Percentiles rank a stretch among this genome's conserved stretches.
phyloP scores from a whole-genome alignment of 2,888 invertebrate species.

The Escarpia spicata region DNA sequence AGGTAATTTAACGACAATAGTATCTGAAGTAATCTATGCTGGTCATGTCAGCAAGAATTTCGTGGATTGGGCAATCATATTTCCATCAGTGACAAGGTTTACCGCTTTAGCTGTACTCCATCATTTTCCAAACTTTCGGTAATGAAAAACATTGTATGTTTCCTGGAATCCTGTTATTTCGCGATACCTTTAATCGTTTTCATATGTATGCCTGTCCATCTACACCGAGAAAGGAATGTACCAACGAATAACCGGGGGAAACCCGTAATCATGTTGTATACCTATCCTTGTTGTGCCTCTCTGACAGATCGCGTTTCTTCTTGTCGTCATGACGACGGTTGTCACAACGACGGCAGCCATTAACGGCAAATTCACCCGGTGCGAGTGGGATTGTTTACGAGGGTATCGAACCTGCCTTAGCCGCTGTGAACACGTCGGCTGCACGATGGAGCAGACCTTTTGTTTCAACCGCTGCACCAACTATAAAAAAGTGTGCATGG shows the following conservation, averaged over 20 bases:
- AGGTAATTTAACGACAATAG: too few relatives aligned
- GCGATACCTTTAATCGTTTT: background rate
- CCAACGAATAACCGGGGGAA: background rate
- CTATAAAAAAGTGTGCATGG: background rate
- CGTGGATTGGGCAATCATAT: too few relatives aligned
- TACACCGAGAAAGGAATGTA: background rate
- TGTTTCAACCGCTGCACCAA: background rate
- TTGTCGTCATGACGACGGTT: background rate
- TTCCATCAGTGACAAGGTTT: too few relatives aligned
- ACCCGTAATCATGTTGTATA: background rate
- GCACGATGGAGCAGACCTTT: background rate
- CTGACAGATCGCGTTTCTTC: background rate
- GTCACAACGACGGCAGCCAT: background rate
- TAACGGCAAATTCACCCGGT: background rate
- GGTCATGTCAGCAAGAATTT: too few relatives aligned
- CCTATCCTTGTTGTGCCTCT: background rate
- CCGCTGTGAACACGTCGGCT: background rate
- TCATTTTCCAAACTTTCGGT: too few relatives aligned
- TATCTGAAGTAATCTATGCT: too few relatives aligned
- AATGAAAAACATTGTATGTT: too few relatives aligned
- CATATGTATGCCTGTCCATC: background rate
- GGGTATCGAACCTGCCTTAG: background rate
- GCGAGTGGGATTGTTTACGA: background rate
- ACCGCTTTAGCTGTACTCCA: too few relatives aligned
- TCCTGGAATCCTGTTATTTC: too few relatives aligned